phyloP scores from a whole-genome alignment of 2,797 vertebrate species.

The Typhlichthys eigenmanni region DNA sequence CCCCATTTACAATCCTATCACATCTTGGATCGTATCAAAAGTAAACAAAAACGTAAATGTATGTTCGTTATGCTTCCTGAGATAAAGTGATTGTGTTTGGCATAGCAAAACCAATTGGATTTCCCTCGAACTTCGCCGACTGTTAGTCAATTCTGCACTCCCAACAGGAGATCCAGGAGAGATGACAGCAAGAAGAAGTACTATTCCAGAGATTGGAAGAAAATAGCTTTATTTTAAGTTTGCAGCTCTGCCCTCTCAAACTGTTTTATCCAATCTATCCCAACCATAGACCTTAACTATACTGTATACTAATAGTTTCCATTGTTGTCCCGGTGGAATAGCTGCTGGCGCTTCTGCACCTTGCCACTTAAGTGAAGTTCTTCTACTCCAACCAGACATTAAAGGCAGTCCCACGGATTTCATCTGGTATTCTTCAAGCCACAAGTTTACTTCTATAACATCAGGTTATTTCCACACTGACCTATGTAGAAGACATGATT shows the following conservation, averaged over 20 bases:
- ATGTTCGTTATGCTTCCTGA: conserved; percentile 3
- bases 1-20: not conserved
- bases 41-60: conserved; percentile 24
- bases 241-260: conserved; percentile 14
- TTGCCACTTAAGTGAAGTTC: conserved; percentile 33
- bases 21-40: conserved; percentile 16
- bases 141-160: conserved; percentile 8
- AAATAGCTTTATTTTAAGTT: conserved; percentile 31
- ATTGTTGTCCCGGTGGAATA: conserved; percentile 23
- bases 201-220: not conserved
- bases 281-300: conserved; percentile 33
- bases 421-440: conserved; percentile 40
- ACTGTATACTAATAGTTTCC: no score
- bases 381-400: conserved; percentile 23
- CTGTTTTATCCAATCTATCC: conserved; percentile 21
- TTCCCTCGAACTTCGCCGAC: conserved; percentile 28
- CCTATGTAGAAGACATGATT: conserved; percentile 35
- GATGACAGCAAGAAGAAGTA: conserved; percentile 21
- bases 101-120: conserved; percentile 15
- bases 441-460: conserved; percentile 31
- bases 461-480: conserved; percentile 35
- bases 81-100: conserved; percentile 16
- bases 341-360: conserved; percentile 35
- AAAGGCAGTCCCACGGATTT: conserved; percentile 38
- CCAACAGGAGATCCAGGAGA: conserved; percentile 15